Base-by-base conservation (phyloP, 2,888 invertebrate species). In the Parnassius mnemosyne region DNA sequence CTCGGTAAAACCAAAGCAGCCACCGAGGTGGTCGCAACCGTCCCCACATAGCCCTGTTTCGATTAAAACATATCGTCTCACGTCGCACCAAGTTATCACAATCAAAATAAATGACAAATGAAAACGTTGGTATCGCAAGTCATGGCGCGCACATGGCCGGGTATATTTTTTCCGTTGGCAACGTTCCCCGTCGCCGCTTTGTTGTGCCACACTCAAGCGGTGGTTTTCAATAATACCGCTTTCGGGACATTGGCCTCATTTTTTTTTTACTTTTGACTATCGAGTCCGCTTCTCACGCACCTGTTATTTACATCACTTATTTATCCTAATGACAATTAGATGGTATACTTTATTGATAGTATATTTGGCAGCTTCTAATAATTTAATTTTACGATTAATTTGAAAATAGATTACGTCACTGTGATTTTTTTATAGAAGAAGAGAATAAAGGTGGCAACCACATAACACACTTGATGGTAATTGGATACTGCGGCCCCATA, bases 21-120 rank as follows among this genome's bases (percentile, higher is more conserved):
- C 44, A 51, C 10, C 47, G 42, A 42, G 34, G 47, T 58, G 58
- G 55, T 13, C 52, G 47, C 56, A 49, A 13, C 60, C 44, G 49
- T 42, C 56, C 20, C 20, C 56, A 51, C 68, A 57, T 66, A 64
- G 66, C 70, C 69, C 70, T 71, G 71, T 72, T 70, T 74, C 76
- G 78, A 80, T 78, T 80, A 76, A 79, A 78, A 80, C 78, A 79
- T 81, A 80, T 77, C 77, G 77, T 76, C 76, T 69, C 79, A 77
- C 76, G 79, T 81, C 81, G 75, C 77, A 75, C 74, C 78, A 77
- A 81, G 84, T 89, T 89, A 90, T 85, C 87, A 89, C 89, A 91
- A 92, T 91, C 92, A 92, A 90, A 92, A 92, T 90, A 91, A 90
- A 92, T 92, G 92, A 92, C 92, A 92, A 87, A 92, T 91, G 91